Evolutionary conservation across 2,888 invertebrate genomes (phyloP).

Genomic region (Amorpha juglandis): DNA sequence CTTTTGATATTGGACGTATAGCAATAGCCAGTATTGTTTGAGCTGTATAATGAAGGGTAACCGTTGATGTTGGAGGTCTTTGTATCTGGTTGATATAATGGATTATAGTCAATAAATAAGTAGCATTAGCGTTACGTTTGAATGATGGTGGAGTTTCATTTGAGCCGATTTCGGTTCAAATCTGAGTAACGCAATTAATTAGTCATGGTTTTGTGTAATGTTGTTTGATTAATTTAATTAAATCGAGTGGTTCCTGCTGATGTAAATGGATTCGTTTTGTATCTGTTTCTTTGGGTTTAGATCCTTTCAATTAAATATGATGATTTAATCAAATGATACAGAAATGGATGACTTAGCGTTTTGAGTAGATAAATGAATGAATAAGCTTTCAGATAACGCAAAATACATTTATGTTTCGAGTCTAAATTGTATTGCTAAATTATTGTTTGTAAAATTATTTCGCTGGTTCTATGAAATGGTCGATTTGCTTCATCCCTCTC

Average conservation of each 20-base stretch:
- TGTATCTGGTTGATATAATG: constrained; percentile 53
- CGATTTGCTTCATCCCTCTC: no score
- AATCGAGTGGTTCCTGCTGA: constrained; percentile 37
- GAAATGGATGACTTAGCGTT: neutral
- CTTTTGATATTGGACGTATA: neutral
- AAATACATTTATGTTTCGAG: no score
- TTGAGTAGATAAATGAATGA: neutral
- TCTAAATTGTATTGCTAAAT: no score
- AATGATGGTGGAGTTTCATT: constrained; percentile 60
- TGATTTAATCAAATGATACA: constrained; percentile 16
- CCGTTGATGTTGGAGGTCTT: constrained; percentile 37
- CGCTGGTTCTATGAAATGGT: no score
- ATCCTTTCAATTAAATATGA: constrained; percentile 8
- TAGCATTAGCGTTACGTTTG: constrained; percentile 64
- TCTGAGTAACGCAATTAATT: constrained; percentile 59
- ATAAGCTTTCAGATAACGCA: neutral
- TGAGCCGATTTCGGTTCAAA: constrained; percentile 69
- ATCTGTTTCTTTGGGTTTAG: neutral
- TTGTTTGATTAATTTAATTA: constrained; percentile 44
- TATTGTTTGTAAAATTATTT: no score
- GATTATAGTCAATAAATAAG: constrained; percentile 78
- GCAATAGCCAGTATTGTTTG: constrained; percentile 41
- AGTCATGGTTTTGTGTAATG: constrained; percentile 52
- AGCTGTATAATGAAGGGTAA: constrained; percentile 37
- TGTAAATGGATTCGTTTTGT: constrained; percentile 11